Evolutionary conservation across 2,888 invertebrate species (phyloP), one percentile per base, ranked within the genome.

Genomic region (Meiosimyza decipiens): DNA sequence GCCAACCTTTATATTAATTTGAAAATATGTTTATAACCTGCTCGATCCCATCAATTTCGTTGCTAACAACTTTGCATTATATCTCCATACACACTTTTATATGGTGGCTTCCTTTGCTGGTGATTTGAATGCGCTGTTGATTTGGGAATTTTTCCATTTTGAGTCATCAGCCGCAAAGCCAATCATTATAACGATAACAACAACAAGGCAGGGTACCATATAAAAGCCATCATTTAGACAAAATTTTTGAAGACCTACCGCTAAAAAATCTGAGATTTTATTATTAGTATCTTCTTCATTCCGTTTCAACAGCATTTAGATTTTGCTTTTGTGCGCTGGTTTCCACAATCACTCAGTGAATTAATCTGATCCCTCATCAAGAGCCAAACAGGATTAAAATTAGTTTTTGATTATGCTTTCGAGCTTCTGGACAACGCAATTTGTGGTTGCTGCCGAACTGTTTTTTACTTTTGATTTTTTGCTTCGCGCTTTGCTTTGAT

Each of bases 351-450:
- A 74, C 72, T 77, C 74, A 74, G 73, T 69, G 79, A 76, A 79
- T 81, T 82, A 80, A 82, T 82, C 80, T 82, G 83, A 82, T 80
- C 81, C 82, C 81, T 79, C 83, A 81, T 81, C 83, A 83, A 77
- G 80, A 76, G 78, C 80, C 80, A 82, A 83, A 82, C 86, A 84
- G 85, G 85, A 85, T 85, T 85, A 85, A 85, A 85, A 85, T 85
- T 85, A 86, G 85, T 85, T 86, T 85, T 85, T 85, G 87, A 85
- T 86, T 85, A 85, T 86, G 84, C 82, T 86, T 86, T 86, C 82
- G 85, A 86, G 85, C 85, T 85, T 85, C 85, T 85, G 85, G 84
- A 86, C 84, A 86, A 86, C 85, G 85, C 85, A 83, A 85, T 85
- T 83, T 85, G 82, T 77, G 84, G 80, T 80, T 72, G 63, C 13